Evolutionary conservation across 2,888 invertebrate genomes (phyloP), one percentile per base, ranked within the genome.

Genomic region (Diachrysia chrysitis): DNA sequence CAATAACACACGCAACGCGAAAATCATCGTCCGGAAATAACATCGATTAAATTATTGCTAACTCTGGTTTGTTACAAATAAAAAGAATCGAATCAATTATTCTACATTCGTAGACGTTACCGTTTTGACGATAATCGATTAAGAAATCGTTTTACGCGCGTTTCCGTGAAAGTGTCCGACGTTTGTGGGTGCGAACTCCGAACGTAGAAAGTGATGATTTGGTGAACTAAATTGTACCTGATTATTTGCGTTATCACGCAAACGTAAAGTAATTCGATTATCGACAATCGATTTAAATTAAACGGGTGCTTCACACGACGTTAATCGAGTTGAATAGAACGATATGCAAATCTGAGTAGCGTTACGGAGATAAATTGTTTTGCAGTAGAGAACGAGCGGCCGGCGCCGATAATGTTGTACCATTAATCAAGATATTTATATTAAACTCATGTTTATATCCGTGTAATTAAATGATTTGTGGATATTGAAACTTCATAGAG

Each of bases 101-200:
- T 91, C 90, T 85, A 91, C 90, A 90, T 91, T 89, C 87, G 83
- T 84, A 85, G 83, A 88, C 87, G 91, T 92, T 92, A 93, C 93
- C 90, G 94, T 89, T 93, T 90, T 86, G 87, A 81, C 85, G 82
- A 79, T 91, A 93, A 93, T 93, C 90, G 92, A 90, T 93, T 92
- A 89, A 90, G 79, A 88, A 90, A 91, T 91, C 86, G 88, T 84
- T 92, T 90, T 89, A 89, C 90, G 89, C 89, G 88, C 88, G 87
- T 89, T 90, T 91, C 89, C 90, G 93, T 90, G 94, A 94, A 94
- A 94, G 93, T 93, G 87, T 85, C 84, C 83, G 86, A 76, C 78
- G 74, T 82, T 85, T 86, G 79, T 86, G 85, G 87, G 87, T 89
- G 87, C 87, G 76, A 83, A 85, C 82, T 80, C 67, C 57, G 69